phyloP scores from a whole-genome alignment of 2,797 vertebrate genomes.

The Cyclopterus lumpus region DNA sequence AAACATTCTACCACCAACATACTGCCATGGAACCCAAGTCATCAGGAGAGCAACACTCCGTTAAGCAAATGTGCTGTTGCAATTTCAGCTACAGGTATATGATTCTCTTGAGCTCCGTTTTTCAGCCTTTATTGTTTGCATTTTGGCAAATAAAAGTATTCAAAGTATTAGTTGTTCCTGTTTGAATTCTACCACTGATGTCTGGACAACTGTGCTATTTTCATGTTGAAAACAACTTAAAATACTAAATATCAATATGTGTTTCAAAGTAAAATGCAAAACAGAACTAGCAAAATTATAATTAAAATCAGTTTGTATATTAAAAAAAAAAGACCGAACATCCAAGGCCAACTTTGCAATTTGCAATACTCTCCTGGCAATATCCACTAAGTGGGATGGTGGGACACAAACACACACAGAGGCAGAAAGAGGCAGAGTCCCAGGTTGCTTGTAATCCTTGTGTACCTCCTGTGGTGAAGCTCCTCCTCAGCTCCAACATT shows the following conservation, averaged over 20 bases:
- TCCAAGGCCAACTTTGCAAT: not conserved
- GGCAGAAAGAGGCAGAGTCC: constrained; percentile 99
- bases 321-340: not conserved
- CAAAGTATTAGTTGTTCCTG: not conserved
- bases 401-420: constrained; percentile 74
- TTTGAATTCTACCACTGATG: not conserved
- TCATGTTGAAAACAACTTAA: too few relatives aligned
- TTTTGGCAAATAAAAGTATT: not conserved
- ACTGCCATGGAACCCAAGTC: not conserved
- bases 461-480: constrained; percentile 90
- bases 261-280: not conserved
- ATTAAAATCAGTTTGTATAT: not conserved
- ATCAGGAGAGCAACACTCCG: not conserved
- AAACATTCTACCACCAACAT: not conserved
- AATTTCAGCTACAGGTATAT: not conserved
- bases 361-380: not conserved
- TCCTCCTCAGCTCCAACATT: constrained; percentile 91
- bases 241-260: too few relatives aligned
- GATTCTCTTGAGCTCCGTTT: not conserved
- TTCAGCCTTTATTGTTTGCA: not conserved
- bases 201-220: not conserved
- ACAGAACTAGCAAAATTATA: not conserved
- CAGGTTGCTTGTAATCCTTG: constrained; percentile 98
- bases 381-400: constrained; percentile 17
- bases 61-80: too few relatives aligned